Percentiles rank a stretch among this genome's conserved stretches.
phyloP scores from a whole-genome alignment of 1,140 invertebrate species.

The Acyrthosiphon pisum region DNA sequence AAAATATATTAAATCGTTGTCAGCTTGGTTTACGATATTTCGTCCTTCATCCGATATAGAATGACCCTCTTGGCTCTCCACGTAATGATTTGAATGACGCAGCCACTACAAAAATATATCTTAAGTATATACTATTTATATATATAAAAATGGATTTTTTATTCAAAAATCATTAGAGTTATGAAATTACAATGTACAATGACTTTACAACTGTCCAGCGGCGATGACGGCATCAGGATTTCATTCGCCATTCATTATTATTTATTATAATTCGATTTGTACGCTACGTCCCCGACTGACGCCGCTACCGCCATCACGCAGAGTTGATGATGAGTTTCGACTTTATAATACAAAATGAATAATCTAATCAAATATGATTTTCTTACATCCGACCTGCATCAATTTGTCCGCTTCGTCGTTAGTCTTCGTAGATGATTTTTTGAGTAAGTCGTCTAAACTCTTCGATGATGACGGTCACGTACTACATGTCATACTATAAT shows the following conservation, averaged over 20 bases:
- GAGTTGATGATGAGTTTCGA: neutral
- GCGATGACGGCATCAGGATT: neutral
- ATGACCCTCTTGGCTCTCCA: neutral
- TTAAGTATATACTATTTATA: neutral
- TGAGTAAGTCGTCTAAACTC: neutral
- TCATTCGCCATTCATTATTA: neutral
- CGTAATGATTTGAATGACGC: neutral
- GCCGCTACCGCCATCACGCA: neutral
- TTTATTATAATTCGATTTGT: conserved; percentile 1
- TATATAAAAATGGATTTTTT: neutral
- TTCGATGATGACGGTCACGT: neutral
- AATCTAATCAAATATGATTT: neutral
- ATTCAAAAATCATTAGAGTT: neutral
- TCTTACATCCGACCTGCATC: neutral
- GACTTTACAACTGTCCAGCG: neutral
- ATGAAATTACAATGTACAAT: neutral
- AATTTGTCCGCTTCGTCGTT: neutral
- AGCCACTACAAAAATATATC: neutral
- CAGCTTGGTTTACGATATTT: neutral
- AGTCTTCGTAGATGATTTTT: neutral
- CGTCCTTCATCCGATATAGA: neutral
- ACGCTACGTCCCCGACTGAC: neutral
- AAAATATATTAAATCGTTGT: neutral
- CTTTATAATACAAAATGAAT: neutral
- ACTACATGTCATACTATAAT: neutral